Conservation (phyloP, 2,797 vertebrate genomes). For the Chloroceryle amazona region DNA sequence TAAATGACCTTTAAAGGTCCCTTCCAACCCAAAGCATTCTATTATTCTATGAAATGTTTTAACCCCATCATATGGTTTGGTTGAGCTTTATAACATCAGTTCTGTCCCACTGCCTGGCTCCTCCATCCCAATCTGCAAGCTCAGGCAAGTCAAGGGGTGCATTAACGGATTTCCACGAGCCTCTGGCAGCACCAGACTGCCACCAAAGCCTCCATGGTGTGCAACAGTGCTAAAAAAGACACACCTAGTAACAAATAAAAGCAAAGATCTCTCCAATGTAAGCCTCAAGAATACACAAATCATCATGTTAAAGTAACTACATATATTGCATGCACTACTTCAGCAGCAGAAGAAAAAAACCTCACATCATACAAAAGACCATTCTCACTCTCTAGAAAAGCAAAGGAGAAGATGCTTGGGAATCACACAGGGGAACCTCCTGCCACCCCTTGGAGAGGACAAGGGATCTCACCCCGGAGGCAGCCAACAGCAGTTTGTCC, state of each 20-base stretch:
- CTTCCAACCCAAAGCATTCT: not conserved
- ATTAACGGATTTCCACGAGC: not conserved
- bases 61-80: not conserved
- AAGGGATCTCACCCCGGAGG: not conserved
- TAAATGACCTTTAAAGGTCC: not conserved
- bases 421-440: fast-evolving
- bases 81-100: not conserved
- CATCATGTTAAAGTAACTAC: fast-evolving
- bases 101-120: not conserved
- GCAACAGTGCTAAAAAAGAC: not conserved
- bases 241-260: not conserved
- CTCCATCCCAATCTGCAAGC: not conserved
- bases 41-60: not conserved
- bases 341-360: not conserved
- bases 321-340: not conserved
- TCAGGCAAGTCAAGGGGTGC: not conserved
- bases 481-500: not conserved
- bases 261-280: not conserved
- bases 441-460: not conserved
- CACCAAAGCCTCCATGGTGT: not conserved
- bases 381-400: not conserved
- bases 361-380: not conserved
- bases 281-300: not conserved
- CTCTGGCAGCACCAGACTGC: not conserved
- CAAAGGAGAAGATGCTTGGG: not conserved